phyloP scores from a whole-genome alignment of 2,797 vertebrate genomes.

The Dendrocincla fuliginosa region DNA sequence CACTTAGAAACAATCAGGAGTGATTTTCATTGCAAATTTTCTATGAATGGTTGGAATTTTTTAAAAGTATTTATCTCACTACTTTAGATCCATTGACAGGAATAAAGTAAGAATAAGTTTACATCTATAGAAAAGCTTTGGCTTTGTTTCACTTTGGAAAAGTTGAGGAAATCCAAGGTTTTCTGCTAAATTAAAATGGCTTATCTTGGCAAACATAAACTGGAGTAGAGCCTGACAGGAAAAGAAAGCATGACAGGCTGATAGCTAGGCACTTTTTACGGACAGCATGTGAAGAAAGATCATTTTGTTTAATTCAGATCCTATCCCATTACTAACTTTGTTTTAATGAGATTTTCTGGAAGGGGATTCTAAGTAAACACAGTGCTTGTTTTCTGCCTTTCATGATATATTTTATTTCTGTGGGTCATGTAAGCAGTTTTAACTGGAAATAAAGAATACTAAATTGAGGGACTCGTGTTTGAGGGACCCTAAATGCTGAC shows the following conservation, averaged over 20 bases:
- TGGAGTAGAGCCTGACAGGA: not conserved
- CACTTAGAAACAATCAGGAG: not conserved
- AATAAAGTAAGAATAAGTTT: not conserved
- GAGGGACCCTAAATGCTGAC: not conserved
- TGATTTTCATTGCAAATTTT: not conserved
- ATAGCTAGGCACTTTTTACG: not conserved
- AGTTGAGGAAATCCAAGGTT: not conserved
- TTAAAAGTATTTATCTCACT: not conserved
- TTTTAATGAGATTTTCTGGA: not conserved
- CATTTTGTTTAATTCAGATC: not conserved
- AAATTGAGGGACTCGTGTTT: not conserved
- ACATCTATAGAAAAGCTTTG: not conserved
- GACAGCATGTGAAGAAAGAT: rapidly evolving
- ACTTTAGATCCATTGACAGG: not conserved
- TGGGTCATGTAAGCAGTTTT: not conserved
- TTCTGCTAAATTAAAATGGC: not conserved
- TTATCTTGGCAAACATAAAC: not conserved
- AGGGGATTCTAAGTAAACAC: not conserved
- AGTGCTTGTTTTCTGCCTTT: not conserved
- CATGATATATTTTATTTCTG: not conserved
- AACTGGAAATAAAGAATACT: not conserved
- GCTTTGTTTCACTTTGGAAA: not conserved
- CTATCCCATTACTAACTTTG: not conserved
- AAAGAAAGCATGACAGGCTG: not conserved
- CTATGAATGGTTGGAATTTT: not conserved